Conservation (phyloP, 2,888 invertebrate species). For the Scaptomyza reducta region DNA sequence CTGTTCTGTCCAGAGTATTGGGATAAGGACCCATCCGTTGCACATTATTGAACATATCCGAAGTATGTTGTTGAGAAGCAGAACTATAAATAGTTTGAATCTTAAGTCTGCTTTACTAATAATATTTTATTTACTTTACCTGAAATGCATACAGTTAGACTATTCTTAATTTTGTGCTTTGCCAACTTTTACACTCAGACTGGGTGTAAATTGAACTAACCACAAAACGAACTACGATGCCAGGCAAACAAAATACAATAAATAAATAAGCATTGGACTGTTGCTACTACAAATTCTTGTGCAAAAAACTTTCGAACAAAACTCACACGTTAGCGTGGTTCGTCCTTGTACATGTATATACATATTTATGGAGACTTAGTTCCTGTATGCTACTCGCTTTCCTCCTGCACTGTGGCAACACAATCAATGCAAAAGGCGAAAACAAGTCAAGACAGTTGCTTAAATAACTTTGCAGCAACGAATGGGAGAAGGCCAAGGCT, state of each 20-base stretch:
- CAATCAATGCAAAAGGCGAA: conserved; percentile 64
- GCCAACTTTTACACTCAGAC: not conserved
- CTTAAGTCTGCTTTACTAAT: too few relatives aligned
- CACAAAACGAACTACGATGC: conserved; percentile 26
- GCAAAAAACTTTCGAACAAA: conserved; percentile 14
- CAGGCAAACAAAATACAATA: conserved; percentile 23
- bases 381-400: not conserved
- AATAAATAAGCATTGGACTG: conserved; percentile 15
- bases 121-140: too few relatives aligned
- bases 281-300: conserved; percentile 3
- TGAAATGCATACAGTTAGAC: too few relatives aligned
- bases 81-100: too few relatives aligned
- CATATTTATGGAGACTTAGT: conserved; percentile 31
- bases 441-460: conserved; percentile 68
- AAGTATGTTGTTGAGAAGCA: too few relatives aligned
- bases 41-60: too few relatives aligned
- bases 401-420: conserved; percentile 7
- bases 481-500: not conserved
- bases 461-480: conserved; percentile 61
- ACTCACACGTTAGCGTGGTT: conserved; percentile 18
- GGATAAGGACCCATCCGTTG: too few relatives aligned
- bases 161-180: not conserved
- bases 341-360: conserved; percentile 8
- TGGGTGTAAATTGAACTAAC: conserved; percentile 23
- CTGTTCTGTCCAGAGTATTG: too few relatives aligned